Conservation (phyloP, 2,888 invertebrate genomes). For the Desoria tigrina region DNA sequence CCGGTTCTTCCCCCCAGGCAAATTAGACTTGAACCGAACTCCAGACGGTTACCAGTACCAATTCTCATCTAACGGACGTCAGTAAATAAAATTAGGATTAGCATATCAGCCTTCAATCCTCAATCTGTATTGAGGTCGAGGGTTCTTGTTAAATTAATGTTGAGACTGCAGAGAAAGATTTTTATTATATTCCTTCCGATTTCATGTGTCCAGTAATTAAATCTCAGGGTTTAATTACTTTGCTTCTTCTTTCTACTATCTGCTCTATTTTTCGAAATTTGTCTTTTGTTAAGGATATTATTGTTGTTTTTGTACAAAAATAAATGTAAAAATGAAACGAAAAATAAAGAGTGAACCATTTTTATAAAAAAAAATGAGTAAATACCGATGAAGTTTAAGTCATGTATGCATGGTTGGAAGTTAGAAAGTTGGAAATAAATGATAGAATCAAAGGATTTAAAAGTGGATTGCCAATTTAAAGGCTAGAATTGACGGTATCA, state of each 20-base stretch:
- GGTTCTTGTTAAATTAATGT: too few relatives aligned
- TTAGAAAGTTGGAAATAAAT: too few relatives aligned
- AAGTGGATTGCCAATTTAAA: too few relatives aligned
- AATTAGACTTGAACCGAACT: slow-evolving; percentile 79
- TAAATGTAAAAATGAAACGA: slow-evolving; percentile 8
- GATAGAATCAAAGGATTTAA: too few relatives aligned
- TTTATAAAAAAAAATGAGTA: slow-evolving; percentile 3
- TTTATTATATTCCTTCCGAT: not conserved
- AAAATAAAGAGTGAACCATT: slow-evolving; percentile 12
- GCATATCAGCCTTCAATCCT: too few relatives aligned
- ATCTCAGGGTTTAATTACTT: too few relatives aligned
- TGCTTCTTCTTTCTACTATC: slow-evolving; percentile 11
- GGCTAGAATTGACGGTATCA: too few relatives aligned
- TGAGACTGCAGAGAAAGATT: not conserved
- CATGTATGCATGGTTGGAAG: too few relatives aligned
- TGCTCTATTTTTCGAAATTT: not conserved
- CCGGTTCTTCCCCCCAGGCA: slow-evolving; percentile 81
- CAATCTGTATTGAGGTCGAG: too few relatives aligned
- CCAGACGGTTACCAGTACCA: slow-evolving; percentile 86
- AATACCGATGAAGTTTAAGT: too few relatives aligned
- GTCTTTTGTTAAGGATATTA: too few relatives aligned
- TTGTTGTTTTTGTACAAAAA: not conserved
- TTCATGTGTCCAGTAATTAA: not conserved
- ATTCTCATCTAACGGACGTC: slow-evolving; percentile 59
- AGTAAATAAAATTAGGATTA: slow-evolving; percentile 3